Evolutionary conservation across 2,113 vertebrate genomes (phyloP).

Genomic region (Anoura caudifer): DNA sequence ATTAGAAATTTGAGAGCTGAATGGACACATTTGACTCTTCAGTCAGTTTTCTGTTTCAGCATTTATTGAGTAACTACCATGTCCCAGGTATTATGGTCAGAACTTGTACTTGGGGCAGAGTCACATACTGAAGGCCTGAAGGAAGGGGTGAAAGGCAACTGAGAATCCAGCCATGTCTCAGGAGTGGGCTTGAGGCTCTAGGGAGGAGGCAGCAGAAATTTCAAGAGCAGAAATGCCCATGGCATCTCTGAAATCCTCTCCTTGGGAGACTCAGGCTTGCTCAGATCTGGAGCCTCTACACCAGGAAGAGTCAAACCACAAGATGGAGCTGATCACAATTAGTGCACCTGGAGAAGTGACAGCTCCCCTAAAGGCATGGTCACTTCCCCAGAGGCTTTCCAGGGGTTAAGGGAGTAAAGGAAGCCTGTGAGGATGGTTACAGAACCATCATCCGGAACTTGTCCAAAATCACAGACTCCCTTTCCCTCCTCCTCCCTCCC

Average conservation of each 20-base stretch:
- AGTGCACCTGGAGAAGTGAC: not conserved
- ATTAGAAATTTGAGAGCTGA: not conserved
- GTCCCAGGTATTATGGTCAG: not conserved
- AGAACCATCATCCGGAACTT: not conserved
- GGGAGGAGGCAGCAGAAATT: not conserved
- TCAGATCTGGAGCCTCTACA: not conserved
- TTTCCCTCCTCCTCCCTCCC: not conserved
- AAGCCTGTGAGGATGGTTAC: not conserved
- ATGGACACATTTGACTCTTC: not conserved
- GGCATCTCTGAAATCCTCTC: too few relatives aligned
- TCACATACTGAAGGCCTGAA: not conserved
- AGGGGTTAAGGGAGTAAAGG: not conserved
- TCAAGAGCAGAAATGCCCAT: too few relatives aligned
- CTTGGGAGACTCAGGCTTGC: not conserved
- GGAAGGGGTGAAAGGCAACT: not conserved
- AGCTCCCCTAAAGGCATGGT: rapidly evolving
- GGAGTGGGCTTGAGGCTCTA: not conserved
- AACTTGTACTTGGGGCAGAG: not conserved
- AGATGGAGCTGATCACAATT: not conserved
- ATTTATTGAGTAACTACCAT: not conserved
- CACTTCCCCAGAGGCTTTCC: not conserved
- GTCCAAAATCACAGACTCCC: not conserved
- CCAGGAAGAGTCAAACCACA: too few relatives aligned
- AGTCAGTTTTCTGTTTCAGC: not conserved
- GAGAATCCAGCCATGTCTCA: not conserved